Conservation (phyloP, 2,888 invertebrate species). For the Drosophila nr. perissopoda region DNA sequence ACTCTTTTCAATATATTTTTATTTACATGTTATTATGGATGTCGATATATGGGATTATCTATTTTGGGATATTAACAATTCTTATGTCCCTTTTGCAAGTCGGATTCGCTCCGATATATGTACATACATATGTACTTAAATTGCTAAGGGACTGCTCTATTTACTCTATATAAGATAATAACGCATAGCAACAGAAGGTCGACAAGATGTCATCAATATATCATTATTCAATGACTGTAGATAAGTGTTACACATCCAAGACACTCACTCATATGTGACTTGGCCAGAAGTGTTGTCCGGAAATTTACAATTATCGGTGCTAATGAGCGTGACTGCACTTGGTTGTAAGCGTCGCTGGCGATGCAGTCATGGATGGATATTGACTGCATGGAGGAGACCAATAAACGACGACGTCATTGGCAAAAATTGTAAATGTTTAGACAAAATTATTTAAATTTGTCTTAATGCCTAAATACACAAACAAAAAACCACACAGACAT, state of each 20-base stretch:
- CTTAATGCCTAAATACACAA: constrained; percentile 39
- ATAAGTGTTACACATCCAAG: constrained; percentile 61
- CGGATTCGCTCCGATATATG: neutral
- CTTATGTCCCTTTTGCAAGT: neutral
- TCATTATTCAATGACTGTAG: neutral
- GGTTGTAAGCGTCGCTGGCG: constrained; percentile 3
- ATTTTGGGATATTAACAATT: neutral
- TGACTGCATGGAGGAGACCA: constrained; percentile 54
- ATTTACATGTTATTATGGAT: neutral
- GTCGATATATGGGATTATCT: neutral
- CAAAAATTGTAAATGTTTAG: constrained; percentile 76
- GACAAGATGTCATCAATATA: neutral
- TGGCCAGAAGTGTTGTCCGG: neutral
- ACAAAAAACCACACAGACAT: constrained; percentile 4
- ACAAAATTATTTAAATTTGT: constrained; percentile 66
- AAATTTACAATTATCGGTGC: constrained; percentile 46
- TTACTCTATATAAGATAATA: neutral
- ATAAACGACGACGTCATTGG: constrained; percentile 73
- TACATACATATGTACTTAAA: neutral
- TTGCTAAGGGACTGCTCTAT: neutral
- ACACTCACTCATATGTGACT: constrained; percentile 57
- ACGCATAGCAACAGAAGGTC: neutral
- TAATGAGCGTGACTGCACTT: constrained; percentile 22
- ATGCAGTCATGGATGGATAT: constrained; percentile 56
- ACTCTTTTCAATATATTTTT: neutral